Evolutionary conservation across 2,888 invertebrate species (phyloP).

Genomic region (Dasysyrphus albostriatus): DNA sequence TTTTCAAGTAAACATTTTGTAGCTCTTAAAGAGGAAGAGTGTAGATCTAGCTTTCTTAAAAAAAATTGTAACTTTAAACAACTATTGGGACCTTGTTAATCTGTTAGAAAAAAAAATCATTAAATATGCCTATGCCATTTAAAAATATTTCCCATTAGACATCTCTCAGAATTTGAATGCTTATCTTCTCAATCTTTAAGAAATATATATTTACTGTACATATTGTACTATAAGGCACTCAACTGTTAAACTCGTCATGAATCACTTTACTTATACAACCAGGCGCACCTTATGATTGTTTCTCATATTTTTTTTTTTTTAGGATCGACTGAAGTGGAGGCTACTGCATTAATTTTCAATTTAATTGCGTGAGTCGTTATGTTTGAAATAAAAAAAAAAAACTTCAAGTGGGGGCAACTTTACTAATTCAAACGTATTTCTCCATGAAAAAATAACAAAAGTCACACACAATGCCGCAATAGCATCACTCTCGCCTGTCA

Average conservation of each 20-base stretch:
- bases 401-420: slow-evolving; percentile 71
- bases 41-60: no score
- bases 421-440: slow-evolving; percentile 58
- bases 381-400: slow-evolving; percentile 15
- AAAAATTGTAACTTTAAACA: not conserved
- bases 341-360: slow-evolving; percentile 72
- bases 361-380: slow-evolving; percentile 55
- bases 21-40: no score
- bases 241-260: slow-evolving; percentile 41
- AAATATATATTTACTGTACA: not conserved
- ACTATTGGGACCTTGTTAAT: not conserved
- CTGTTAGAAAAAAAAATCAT: not conserved
- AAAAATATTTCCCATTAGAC: slow-evolving; percentile 9
- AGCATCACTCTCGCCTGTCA: slow-evolving; percentile 58
- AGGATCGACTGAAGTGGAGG: slow-evolving; percentile 59
- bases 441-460: slow-evolving; percentile 42
- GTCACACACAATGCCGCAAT: slow-evolving; percentile 40
- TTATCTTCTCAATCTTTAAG: not conserved
- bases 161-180: not conserved
- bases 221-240: not conserved
- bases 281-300: slow-evolving; percentile 65
- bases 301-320: slow-evolving; percentile 25
- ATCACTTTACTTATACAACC: slow-evolving; percentile 52
- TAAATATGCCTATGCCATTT: not conserved
- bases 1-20: no score